phyloP scores from a whole-genome alignment of 1,140 invertebrate species.

The Spodoptera litura region DNA sequence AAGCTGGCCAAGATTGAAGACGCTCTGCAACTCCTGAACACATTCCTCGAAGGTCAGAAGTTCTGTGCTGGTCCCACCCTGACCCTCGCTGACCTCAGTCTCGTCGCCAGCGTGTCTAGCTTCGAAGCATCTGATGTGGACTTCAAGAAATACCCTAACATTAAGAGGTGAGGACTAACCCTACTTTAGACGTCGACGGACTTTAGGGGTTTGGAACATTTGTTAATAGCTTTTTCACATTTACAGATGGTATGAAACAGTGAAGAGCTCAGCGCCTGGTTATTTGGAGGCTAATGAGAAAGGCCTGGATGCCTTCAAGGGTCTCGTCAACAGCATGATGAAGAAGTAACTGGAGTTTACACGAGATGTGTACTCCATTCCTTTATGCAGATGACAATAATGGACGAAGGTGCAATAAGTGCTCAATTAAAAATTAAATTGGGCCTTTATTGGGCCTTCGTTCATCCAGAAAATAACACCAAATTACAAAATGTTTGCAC shows the following conservation, averaged over 20 bases:
- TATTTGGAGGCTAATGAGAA: slow-evolving; percentile 91
- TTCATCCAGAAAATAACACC: background rate
- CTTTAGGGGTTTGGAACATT: no score
- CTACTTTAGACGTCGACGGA: no score
- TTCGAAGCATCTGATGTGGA: slow-evolving; percentile 89
- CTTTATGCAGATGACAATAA: slow-evolving; percentile 22
- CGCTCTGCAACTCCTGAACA: slow-evolving; percentile 89
- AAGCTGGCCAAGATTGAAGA: slow-evolving; percentile 89
- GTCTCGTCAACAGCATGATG: slow-evolving; percentile 88
- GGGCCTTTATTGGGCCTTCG: slow-evolving; percentile 10
- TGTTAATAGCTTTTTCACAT: background rate
- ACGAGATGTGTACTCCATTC: background rate
- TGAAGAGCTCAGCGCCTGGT: slow-evolving; percentile 89
- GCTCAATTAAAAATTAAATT: background rate
- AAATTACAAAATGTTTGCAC: background rate
- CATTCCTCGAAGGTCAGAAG: slow-evolving; percentile 88
- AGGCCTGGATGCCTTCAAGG: slow-evolving; percentile 86
- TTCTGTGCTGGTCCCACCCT: slow-evolving; percentile 90
- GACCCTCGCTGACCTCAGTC: slow-evolving; percentile 90
- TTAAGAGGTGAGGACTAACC: slow-evolving; percentile 77
- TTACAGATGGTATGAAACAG: slow-evolving; percentile 89
- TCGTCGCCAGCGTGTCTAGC: slow-evolving; percentile 88
- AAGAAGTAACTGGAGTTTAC: slow-evolving; percentile 86
- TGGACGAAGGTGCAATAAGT: background rate
- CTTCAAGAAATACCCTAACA: slow-evolving; percentile 89